Evolutionary conservation across 2,797 vertebrate genomes (phyloP), one percentile per base, ranked within the genome.

Genomic region (Betta splendens): DNA sequence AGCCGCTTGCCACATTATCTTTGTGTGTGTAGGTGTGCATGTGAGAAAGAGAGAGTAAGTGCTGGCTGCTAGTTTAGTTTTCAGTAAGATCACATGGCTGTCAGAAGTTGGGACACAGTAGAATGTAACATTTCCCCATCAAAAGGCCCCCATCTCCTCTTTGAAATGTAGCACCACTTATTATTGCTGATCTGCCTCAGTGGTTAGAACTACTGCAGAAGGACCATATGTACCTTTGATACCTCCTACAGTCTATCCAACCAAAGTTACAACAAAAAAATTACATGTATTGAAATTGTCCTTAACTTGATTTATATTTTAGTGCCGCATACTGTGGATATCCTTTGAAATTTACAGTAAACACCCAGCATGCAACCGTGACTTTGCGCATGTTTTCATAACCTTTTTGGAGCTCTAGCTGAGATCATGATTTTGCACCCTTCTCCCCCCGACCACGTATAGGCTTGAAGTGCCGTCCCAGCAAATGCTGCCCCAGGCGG

Each of bases 71-170:
- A 60, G 72, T 79, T 69, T 66, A 40, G 55, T 68, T 78, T 73
- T 74, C 46, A 67, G 48, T 61, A 46, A 66, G 66, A 83, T 74
- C 65, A 59, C 55, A 64, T 79, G 43, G 51, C 39, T 77, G 61
- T 75, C 63, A 75, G 61, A 58, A 45, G 64, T 7, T 11, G 61
- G 45, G 62, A 72, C 63, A 62, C 49, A 59, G 50, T 62, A 29
- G 52, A 62, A 63, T 17, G 18, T 40, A 49, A 33, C 16, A 0
- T 47, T 39, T 40, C 42, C 31, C 44, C 28, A 61, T 74, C 72
- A 61, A 67, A 73, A 22, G n/a, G 22, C 51, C 21, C 20, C 0
- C 2, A 28, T 53, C 28, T 7, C 2, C 6, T 38, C 39, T 72
- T 50, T 56, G 53, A 75, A 25, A 42, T 47, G 54, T 46, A 63